Base-by-base conservation (phyloP, 2,888 invertebrate genomes). In the Loripinus fragilis region DNA sequence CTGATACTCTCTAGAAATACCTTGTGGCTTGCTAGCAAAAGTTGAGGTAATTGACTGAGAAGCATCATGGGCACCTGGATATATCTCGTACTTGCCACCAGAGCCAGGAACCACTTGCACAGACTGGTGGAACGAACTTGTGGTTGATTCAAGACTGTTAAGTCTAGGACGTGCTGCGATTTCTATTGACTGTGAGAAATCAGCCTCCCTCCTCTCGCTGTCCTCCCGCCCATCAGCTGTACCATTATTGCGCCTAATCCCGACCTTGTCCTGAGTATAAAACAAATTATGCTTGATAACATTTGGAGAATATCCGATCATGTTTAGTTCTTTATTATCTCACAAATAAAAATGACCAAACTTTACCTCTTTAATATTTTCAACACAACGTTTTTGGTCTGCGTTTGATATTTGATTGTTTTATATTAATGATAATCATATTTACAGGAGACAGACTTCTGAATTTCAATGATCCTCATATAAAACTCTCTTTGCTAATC, bases 271-370 rank as follows among this genome's bases (percentile, higher is more conserved):
- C 76, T 81, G 78, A 33, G 55, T 69, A 52, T 28, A 64, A 75
- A 71, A 76, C 38, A 81, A 71, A 38, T 12, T 5, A 38, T 38
- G 38, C 65, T 41, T 30, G 23, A 71, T 50, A 30, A 70, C 23
- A 76, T 74, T 76, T 41, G 81, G 78, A 64, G 17, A 76, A 60
- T 81, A 81, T 42, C 81, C 73, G 33, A 81, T 78, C 81, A 81
- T 81, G 55, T 55, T 38, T 38, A 38, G 12, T 38, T 38, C 5
- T 48, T n/a, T n/a, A n/a, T n/a, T n/a, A n/a, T n/a, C n/a, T n/a
- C n/a, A n/a, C n/a, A n/a, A n/a, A n/a, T n/a, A n/a, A n/a, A n/a
- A n/a, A n/a, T n/a, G n/a, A n/a, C n/a, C n/a, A n/a, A n/a, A n/a
- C n/a, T n/a, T n/a, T n/a, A n/a, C n/a, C n/a, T n/a, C n/a, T n/a